phyloP scores from a whole-genome alignment of 2,888 invertebrate genomes.

The Diabrotica balteata region DNA sequence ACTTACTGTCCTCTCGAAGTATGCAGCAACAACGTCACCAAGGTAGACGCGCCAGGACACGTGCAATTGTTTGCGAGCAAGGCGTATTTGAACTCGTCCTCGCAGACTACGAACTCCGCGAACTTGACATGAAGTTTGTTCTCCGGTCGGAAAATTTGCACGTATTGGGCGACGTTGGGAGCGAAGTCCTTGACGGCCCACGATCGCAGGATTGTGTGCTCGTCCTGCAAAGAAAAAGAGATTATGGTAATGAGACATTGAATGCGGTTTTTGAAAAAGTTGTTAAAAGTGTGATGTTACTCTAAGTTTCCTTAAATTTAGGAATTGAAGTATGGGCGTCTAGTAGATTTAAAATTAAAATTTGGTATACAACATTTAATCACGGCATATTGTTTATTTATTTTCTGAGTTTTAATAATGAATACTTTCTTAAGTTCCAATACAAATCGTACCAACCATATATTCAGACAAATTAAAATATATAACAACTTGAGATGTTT shows the following conservation, averaged over 20 bases:
- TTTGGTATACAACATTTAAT: no score
- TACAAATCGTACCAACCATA: no score
- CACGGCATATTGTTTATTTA: no score
- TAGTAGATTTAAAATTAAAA: no score
- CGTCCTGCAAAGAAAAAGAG: conserved; percentile 64
- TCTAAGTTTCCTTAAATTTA: no score
- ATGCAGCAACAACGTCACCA: conserved; percentile 93
- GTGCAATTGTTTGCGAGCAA: conserved; percentile 97
- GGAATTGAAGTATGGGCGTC: no score
- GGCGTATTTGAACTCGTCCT: conserved; percentile 99
- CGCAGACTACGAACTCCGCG: conserved; percentile 98
- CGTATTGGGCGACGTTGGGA: conserved; percentile 95
- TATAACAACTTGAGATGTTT: no score
- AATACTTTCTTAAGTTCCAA: no score
- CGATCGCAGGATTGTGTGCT: conserved; percentile 78
- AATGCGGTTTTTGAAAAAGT: no score
- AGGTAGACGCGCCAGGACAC: conserved; percentile 95
- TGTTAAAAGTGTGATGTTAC: no score
- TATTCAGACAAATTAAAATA: no score
- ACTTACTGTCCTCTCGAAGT: conserved; percentile 98
- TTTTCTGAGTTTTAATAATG: no score
- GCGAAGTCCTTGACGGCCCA: conserved; percentile 99
- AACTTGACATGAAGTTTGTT: conserved; percentile 99
- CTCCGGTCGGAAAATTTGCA: conserved; percentile 97
- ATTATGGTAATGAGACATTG: neutral